Base-by-base conservation (phyloP, 2,797 vertebrate genomes). In the Lophotriccus pileatus region DNA sequence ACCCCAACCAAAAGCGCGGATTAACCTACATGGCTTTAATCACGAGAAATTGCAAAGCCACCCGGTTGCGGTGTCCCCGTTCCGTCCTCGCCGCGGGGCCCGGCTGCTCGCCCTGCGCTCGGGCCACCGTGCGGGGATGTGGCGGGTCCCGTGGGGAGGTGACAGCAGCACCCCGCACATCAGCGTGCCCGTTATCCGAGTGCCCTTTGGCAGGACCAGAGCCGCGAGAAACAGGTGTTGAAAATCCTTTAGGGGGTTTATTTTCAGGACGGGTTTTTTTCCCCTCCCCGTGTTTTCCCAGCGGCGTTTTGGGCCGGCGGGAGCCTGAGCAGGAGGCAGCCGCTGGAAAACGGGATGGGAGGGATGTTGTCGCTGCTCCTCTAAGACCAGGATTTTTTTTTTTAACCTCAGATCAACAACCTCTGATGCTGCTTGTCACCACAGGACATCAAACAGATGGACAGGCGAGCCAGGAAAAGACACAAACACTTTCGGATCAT, bases 291-390 rank as follows among this genome's bases (percentile, higher is more conserved):
- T 13, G 30, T 10, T 47, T 3, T 28, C 3, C 32, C 1, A 14
- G 44, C 66, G 5, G 66, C 0, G 34, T 37, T 6, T 36, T 8
- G 4, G 18, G 86, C 69, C 17, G 50, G 3, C 3, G 3, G 37
- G 16, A 12, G 12, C 1, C 52, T 2, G 7, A 7, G 3, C 49
- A 4, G 17, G 2, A n/a, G 2, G 62, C 53, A 34, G 82, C 55
- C 0, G 4, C 32, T 1, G 83, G 30, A 25, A 30, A 15, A 13
- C 13, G 1, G 56, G 23, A 0, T 1, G 0, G 0, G 49, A 30
- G 53, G 69, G 59, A 12, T 37, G 21, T 6, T 12, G 27, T 2
- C 2, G 2, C 14, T 7, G 58, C 43, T 46, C 14, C 50, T 52
- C 25, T 2, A 1, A 32, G 27, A 22, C 5, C 56, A 1, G 43